Evolutionary conservation across 1,140 invertebrate species (phyloP).

Genomic region (Oryctes rhinoceros): DNA sequence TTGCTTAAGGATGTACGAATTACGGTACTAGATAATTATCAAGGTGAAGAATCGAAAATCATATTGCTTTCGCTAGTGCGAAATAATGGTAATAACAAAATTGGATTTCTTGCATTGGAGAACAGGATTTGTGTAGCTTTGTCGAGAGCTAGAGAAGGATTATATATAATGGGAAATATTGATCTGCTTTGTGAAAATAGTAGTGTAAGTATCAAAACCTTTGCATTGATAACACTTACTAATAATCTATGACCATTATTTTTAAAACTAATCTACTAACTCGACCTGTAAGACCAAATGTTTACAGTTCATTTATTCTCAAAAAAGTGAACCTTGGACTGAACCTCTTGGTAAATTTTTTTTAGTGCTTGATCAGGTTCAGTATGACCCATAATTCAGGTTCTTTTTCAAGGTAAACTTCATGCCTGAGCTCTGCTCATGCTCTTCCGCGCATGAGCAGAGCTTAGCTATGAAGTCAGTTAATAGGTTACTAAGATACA

Average conservation of each 20-base stretch:
- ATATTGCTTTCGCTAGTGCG: conserved; percentile 84
- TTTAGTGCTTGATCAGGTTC: too few relatives aligned
- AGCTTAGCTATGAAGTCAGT: too few relatives aligned
- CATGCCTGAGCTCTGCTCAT: too few relatives aligned
- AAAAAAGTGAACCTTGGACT: too few relatives aligned
- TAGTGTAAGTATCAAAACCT: conserved; percentile 41
- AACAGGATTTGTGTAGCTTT: conserved; percentile 87
- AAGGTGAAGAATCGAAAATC: conserved; percentile 88
- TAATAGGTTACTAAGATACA: neutral
- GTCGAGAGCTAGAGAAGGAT: conserved; percentile 79
- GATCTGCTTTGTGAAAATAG: conserved; percentile 49
- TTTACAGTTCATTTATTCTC: too few relatives aligned
- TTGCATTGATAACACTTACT: neutral
- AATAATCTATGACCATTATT: neutral
- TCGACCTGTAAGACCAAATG: too few relatives aligned
- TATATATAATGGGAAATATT: conserved; percentile 69
- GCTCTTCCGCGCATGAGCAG: too few relatives aligned
- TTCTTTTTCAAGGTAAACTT: too few relatives aligned
- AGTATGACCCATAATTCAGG: too few relatives aligned
- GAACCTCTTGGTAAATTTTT: too few relatives aligned
- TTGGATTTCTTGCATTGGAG: conserved; percentile 79
- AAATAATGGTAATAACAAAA: conserved; percentile 72
- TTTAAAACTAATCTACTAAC: too few relatives aligned
- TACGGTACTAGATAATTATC: conserved; percentile 81
- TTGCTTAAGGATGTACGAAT: conserved; percentile 65